Percentiles rank a stretch among this genome's conserved stretches.
Evolutionary conservation across 2,113 vertebrate species (phyloP).

Genomic region (Ceyx margarethae): DNA sequence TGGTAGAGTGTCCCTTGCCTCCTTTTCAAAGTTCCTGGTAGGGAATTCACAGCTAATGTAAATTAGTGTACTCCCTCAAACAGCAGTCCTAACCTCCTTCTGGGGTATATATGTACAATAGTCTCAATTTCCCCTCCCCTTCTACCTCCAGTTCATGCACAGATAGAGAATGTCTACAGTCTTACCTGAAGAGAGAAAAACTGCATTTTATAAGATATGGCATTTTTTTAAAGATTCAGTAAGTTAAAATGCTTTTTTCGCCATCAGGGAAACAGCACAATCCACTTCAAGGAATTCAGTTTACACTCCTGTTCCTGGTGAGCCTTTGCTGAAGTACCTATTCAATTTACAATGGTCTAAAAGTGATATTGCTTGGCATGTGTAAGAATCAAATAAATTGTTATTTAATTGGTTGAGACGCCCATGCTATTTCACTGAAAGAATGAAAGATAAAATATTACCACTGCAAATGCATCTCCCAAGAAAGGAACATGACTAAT

Average conservation of each 20-base stretch:
- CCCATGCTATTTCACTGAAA: not conserved
- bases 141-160: not conserved
- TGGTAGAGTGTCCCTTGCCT: not conserved
- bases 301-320: not conserved
- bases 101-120: fast-evolving
- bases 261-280: not conserved
- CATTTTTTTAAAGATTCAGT: not conserved
- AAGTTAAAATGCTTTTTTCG: not conserved
- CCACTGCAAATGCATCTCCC: not conserved
- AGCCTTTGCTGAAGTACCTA: not conserved
- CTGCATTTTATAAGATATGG: not conserved
- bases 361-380: not conserved
- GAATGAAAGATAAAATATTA: conserved; percentile 9
- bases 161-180: not conserved
- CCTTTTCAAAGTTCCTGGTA: not conserved
- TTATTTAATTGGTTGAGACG: conserved; percentile 17
- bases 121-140: not conserved
- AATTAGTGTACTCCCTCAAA: not conserved
- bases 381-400: conserved; percentile 11
- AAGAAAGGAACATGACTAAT: not conserved
- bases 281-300: not conserved
- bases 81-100: not conserved
- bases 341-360: not conserved
- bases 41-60: not conserved
- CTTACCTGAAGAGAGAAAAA: not conserved